Conservation (phyloP, 2,797 vertebrate species). For the Lacerta bilineata region DNA sequence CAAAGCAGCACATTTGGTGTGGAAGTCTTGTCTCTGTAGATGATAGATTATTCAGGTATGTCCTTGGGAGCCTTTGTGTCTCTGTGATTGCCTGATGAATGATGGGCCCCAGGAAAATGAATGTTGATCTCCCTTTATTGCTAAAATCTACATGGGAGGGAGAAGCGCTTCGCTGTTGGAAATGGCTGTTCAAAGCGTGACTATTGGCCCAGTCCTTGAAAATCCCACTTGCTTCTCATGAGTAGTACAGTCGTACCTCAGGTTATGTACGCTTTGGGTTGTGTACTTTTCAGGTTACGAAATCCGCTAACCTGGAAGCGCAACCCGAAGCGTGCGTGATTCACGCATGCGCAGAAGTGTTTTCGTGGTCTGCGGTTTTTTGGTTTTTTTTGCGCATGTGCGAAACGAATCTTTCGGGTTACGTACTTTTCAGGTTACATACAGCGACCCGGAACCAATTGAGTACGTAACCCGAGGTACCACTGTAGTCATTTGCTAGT, state of each 20-base stretch:
- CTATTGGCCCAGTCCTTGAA: neutral
- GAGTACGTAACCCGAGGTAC: no score
- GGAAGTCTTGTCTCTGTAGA: neutral
- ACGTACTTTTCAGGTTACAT: no score
- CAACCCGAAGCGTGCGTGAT: no score
- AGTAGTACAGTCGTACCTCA: neutral
- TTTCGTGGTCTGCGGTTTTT: no score
- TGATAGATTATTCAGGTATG: conserved; percentile 16
- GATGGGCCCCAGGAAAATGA: neutral
- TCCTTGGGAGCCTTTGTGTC: neutral
- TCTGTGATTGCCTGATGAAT: conserved; percentile 4
- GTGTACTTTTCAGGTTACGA: no score
- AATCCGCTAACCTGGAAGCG: no score
- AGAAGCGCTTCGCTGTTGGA: neutral
- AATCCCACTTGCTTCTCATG: neutral
- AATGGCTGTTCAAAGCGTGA: neutral
- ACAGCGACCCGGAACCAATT: no score
- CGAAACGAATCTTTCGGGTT: no score
- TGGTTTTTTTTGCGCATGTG: no score
- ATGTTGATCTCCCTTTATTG: neutral
- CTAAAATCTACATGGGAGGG: neutral
- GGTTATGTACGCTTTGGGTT: no score
- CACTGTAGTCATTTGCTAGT: neutral
- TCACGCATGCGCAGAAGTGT: no score
- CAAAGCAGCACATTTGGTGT: neutral